phyloP scores from a whole-genome alignment of 2,888 invertebrate genomes.

The Pteria penguin region DNA sequence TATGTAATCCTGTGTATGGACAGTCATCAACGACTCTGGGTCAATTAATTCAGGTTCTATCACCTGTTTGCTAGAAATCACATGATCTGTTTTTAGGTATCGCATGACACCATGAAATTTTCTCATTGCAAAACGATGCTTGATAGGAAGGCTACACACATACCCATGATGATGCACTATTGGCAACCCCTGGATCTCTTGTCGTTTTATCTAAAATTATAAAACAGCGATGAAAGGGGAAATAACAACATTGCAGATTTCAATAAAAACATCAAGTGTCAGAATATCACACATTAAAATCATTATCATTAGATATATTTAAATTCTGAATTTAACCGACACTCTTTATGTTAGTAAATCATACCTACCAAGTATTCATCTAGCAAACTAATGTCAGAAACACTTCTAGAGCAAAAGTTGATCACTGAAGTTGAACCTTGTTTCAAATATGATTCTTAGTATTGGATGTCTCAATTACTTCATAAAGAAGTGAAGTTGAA shows the following conservation, averaged over 20 bases:
- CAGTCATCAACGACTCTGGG: slow-evolving; percentile 31
- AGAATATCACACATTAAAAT: no score
- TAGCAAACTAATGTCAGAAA: no score
- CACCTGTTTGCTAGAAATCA: slow-evolving; percentile 61
- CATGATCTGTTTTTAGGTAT: slow-evolving; percentile 52
- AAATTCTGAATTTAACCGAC: no score
- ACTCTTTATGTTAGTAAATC: no score
- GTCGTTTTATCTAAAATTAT: slow-evolving; percentile 53
- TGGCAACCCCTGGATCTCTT: slow-evolving; percentile 52
- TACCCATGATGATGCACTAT: slow-evolving; percentile 66
- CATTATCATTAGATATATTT: no score
- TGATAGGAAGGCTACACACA: slow-evolving; percentile 59
- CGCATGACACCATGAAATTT: slow-evolving; percentile 65
- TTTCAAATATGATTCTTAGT: no score
- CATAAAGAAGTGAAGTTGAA: no score
- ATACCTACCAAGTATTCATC: no score
- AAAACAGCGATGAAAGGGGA: background rate
- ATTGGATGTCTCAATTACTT: no score
- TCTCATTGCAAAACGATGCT: slow-evolving; percentile 65
- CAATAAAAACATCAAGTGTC: background rate
- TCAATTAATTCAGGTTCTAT: slow-evolving; percentile 47
- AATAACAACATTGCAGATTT: no score
- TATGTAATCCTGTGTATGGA: slow-evolving; percentile 61
- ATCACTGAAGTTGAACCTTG: no score
- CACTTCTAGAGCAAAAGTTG: no score